Evolutionary conservation across 1,140 invertebrate genomes (phyloP), one percentile per base, ranked within the genome.

Genomic region (Calycopis cecrops): DNA sequence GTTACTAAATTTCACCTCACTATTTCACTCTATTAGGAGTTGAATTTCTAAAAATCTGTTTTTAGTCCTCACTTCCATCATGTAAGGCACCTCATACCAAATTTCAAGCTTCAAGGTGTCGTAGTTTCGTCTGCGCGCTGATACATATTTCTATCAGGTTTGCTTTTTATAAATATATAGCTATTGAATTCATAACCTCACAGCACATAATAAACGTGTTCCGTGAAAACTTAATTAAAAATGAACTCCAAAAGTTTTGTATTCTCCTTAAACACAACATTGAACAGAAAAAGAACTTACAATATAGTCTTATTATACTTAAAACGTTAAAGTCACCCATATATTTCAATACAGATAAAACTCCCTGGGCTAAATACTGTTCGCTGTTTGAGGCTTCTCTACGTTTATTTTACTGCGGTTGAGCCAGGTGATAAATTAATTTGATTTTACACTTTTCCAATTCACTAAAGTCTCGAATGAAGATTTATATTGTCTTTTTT

Each of bases 401-500:
- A 12, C 40, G 40, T 44, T 44, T 44, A 44, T 44, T 44, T 44
- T 44, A 12, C 40, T 44, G 40, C 40, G 40, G 40, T 14, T 16
- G 40, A 16, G 40, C 40, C 17, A 12, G 40, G 40, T 44, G 40
- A 44, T 44, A 44, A 35, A 50, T 35, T 50, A 50, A 49, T 34
- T 16, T 44, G 40, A 44, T 44, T 44, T 44, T 44, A 44, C 40
- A 44, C n/a, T 34, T 34, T 42, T 53, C 14, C 14, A 42, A 10
- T 33, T 40, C 21, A 40, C 38, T 33, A 33, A 33, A 53, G 40
- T 28, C 40, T 53, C 40, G n/a, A 10, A 44, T 44, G 28, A 40
- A 53, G 38, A 34, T 53, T 54, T 47, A 44, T 59, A 55, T 55
- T 50, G 52, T 71, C 40, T 44, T 44, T 66, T 64, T 71, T 68